These are phyloP conservation scores for Tachysurus fulvidraco DNA, from an alignment of 2,113 vertebrate genomes.

Conservation along the genomic window DNA sequence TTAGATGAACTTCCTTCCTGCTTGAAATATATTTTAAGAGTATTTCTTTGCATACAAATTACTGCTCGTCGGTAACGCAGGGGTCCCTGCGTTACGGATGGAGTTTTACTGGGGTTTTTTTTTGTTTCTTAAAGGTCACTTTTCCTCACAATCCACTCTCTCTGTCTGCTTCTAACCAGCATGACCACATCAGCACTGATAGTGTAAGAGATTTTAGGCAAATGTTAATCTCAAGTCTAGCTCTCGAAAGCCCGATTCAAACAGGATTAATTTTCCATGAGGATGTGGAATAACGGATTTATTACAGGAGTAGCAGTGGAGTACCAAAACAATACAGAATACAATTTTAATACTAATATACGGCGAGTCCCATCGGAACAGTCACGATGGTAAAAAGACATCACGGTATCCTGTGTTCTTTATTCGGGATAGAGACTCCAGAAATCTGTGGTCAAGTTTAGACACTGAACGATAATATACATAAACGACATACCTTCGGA, in stretches of 20 bases:
- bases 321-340: not conserved
- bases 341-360: too few relatives aligned
- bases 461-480: not conserved
- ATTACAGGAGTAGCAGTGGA: not conserved
- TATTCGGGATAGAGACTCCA: too few relatives aligned
- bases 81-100: not conserved
- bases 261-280: not conserved
- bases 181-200: not conserved
- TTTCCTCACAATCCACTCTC: too few relatives aligned
- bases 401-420: not conserved
- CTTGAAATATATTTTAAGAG: not conserved
- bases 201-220: not conserved
- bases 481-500: not conserved
- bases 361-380: not conserved
- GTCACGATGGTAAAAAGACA: not conserved
- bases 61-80: not conserved
- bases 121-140: not conserved
- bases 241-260: not conserved
- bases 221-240: too few relatives aligned
- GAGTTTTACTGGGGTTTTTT: too few relatives aligned
- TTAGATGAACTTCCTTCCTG: not conserved
- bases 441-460: not conserved
- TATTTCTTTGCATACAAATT: not conserved
- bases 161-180: not conserved
- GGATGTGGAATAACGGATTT: not conserved